Conservation (phyloP, 2,797 vertebrate genomes). For the Euphonia xanthogaster region DNA sequence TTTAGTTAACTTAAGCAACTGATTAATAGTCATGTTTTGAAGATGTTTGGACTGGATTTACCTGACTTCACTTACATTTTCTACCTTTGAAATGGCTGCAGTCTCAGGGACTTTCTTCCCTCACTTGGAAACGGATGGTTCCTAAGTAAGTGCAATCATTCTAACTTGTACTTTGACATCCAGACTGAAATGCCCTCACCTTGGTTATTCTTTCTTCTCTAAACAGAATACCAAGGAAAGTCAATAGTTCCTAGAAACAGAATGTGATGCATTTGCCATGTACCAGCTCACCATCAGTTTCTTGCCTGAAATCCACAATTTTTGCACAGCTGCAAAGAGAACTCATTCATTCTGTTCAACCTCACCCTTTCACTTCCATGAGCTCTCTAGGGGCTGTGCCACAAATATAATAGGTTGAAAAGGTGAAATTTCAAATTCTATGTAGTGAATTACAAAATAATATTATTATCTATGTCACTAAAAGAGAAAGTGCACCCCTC, state of each 20-base stretch:
- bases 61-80: background rate
- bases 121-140: background rate
- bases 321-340: background rate
- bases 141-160: background rate
- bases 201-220: background rate
- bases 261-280: background rate
- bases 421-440: constrained; percentile 39
- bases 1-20: background rate
- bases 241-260: background rate
- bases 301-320: background rate
- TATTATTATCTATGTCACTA: constrained; percentile 37
- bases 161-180: background rate
- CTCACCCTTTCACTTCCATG: background rate
- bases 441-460: background rate
- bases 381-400: background rate
- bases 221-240: background rate
- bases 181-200: background rate
- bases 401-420: background rate
- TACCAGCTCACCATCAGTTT: background rate
- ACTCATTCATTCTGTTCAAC: background rate
- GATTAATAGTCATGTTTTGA: background rate
- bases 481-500: constrained; percentile 13
- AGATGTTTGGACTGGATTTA: background rate
- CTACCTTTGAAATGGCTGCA: background rate
- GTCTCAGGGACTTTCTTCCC: background rate